Percentiles rank a stretch among this genome's conserved stretches.
These are phyloP conservation scores for Cottus gobio DNA, from an alignment of 2,113 vertebrate genomes.

Conservation along the genomic window DNA sequence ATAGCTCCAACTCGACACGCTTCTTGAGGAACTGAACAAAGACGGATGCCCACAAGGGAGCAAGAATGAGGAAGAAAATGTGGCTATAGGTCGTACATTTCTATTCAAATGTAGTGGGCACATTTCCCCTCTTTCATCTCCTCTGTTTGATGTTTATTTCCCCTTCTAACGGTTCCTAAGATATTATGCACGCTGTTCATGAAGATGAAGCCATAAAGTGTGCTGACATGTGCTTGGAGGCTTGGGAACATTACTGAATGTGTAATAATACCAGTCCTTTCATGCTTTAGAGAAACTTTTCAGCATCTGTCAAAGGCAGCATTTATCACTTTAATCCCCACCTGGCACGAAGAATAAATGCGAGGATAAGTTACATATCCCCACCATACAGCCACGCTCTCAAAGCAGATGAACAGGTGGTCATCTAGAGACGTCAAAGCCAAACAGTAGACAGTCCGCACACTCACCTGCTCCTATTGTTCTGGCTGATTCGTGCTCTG, in stretches of 20 bases:
- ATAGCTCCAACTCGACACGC: slow-evolving; percentile 14
- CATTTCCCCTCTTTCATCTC: slow-evolving; percentile 40
- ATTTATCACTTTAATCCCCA: slow-evolving; percentile 81
- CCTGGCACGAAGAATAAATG: slow-evolving; percentile 78
- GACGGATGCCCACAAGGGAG: slow-evolving; percentile 45
- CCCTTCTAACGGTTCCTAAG: slow-evolving; percentile 37
- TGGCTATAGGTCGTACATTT: slow-evolving; percentile 46
- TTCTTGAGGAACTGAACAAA: slow-evolving; percentile 63
- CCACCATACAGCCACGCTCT: slow-evolving; percentile 61
- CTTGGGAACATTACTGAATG: slow-evolving; percentile 49
- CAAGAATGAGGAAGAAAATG: slow-evolving; percentile 43
- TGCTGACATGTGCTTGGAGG: slow-evolving; percentile 57
- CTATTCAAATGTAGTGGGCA: slow-evolving; percentile 43
- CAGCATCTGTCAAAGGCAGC: slow-evolving; percentile 72
- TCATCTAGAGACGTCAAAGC: slow-evolving; percentile 63
- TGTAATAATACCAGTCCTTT: slow-evolving; percentile 69
- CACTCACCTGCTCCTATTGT: slow-evolving; percentile 75
- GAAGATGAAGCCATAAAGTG: slow-evolving; percentile 61
- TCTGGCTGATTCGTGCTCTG: slow-evolving; percentile 52
- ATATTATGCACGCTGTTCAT: slow-evolving; percentile 27
- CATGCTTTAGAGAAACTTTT: slow-evolving; percentile 78
- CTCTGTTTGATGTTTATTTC: slow-evolving; percentile 43
- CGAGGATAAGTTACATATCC: slow-evolving; percentile 73
- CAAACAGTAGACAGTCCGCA: slow-evolving; percentile 49
- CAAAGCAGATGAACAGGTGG: slow-evolving; percentile 82